Evolutionary conservation across 2,888 invertebrate species (phyloP), one percentile per base, ranked within the genome.

Genomic region (Melanophora roralis): DNA sequence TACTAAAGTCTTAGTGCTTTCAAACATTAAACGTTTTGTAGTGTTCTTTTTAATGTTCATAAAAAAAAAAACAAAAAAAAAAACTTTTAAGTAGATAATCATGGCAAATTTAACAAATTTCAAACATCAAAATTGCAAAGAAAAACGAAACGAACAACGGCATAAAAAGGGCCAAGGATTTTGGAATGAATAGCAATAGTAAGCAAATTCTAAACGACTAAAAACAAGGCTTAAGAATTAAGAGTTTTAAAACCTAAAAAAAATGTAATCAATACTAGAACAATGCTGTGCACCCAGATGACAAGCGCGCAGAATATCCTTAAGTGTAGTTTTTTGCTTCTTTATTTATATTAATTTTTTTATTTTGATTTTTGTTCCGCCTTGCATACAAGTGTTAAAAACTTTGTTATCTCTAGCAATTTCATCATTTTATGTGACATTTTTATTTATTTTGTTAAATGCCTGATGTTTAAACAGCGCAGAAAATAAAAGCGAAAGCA

Each of bases 381-480:
- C 12, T 51, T 9, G 21, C 7, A 12, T 12, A 19, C 12, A 14
- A 16, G 19, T 34, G 32, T 53, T 53, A 4, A 14, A 45, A 36
- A 59, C 38, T 49, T 51, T 23, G 38, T 32, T 75, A 53, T 60
- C 43, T 62, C 45, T 38, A n/a, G 5, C 68, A 27, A 59, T 64
- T 51, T 38, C 12, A 73, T 78, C 59, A 69, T 43, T 59, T 36
- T 74, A 74, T 74, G 69, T 78, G 78, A 78, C 78, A 78, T 78
- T 74, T 78, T 78, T 69, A 78, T 78, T 74, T 78, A 59, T 78
- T 78, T 69, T 62, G 68, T 62, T 78, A 53, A 72, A 67, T 23
- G 67, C 49, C 78, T 65, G 74, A 74, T 64, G 60, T 47, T 16
- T 43, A 55, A 72, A 27, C 32, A 27, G 1, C 38, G 45, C 19